Base-by-base conservation (phyloP, 92 coral and sea anemone species). In the Zoanthus sansibaricus region DNA sequence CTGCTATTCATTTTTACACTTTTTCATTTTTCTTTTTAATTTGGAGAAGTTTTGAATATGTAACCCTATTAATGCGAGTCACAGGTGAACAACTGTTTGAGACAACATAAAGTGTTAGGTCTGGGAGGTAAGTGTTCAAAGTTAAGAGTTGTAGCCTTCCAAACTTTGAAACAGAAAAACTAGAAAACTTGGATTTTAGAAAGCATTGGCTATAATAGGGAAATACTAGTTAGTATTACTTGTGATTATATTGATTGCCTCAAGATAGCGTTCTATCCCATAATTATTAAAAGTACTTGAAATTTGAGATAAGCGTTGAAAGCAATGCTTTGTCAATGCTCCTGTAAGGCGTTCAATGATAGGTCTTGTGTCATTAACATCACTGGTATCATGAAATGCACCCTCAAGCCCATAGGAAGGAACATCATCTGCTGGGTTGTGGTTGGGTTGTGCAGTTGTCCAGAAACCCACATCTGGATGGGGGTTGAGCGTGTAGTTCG, bases 361-460 rank as follows among this genome's bases (percentile, higher is more conserved):
- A 69, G 73, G 44, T 46, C 45, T 69, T 25, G 45, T 69, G 45
- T 69, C 73, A 69, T 33, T 69, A 69, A 9, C 73, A 69, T 69
- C 73, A 69, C 73, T 69, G 73, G 73, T 33, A 25, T 30, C 16
- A 69, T 10, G 45, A 69, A 69, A 69, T 69, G 73, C 31, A 69
- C 73, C 73, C 73, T 69, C 73, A 16, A 25, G 47, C 73, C 73
- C 73, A 30, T 69, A 69, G n/a, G 73, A 69, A 69, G 73, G 46
- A 69, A 69, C 31, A 69, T 69, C 45, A 69, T 69, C 73, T 69
- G 73, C 73, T 69, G 73, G n/a, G n/a, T n/a, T n/a, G n/a, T 94
- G 58, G 86, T 47, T 85, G 96, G 96, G 84, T 87, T 90, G 79
- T 94, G 93, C 76, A 92, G 58, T 87, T 92, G 92, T 32, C 97